Evolutionary conservation across 2,797 vertebrate species (phyloP).

Genomic region (Xiphophorus birchmanni): DNA sequence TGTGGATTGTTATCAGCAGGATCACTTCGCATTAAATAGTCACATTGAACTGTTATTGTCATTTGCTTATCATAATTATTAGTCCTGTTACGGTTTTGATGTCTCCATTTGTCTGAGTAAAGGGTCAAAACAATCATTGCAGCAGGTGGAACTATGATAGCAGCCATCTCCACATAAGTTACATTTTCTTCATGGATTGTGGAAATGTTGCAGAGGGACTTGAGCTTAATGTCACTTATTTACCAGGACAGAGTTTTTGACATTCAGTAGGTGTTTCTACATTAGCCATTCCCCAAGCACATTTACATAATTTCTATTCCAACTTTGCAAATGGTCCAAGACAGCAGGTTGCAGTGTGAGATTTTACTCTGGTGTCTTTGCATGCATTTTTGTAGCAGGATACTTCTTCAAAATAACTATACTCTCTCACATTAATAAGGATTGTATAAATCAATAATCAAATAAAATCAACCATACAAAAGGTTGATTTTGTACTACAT

Average conservation of each 20-base stretch:
- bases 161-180: slow-evolving; percentile 9
- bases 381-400: not conserved
- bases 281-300: not conserved
- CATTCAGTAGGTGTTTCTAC: not conserved
- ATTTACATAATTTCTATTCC: slow-evolving; percentile 1
- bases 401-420: slow-evolving; percentile 11
- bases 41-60: slow-evolving; percentile 6
- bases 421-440: not conserved
- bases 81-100: slow-evolving; percentile 36
- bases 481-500: too few species aligned
- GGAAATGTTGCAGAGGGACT: slow-evolving; percentile 11
- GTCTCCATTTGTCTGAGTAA: slow-evolving; percentile 27
- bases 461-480: slow-evolving; percentile 4
- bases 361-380: not conserved
- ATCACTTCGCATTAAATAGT: slow-evolving; percentile 4
- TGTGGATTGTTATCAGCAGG: slow-evolving; percentile 18
- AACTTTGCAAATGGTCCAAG: slow-evolving; percentile 6
- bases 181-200: slow-evolving; percentile 25
- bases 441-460: not conserved
- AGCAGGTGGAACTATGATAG: slow-evolving; percentile 24
- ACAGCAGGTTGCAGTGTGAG: not conserved
- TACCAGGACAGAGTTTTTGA: slow-evolving; percentile 1
- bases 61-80: slow-evolving; percentile 33
- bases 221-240: slow-evolving; percentile 21
- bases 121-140: slow-evolving; percentile 29